phyloP scores from a whole-genome alignment of 2,797 vertebrate species.

The Yasuhikotakia modesta region DNA sequence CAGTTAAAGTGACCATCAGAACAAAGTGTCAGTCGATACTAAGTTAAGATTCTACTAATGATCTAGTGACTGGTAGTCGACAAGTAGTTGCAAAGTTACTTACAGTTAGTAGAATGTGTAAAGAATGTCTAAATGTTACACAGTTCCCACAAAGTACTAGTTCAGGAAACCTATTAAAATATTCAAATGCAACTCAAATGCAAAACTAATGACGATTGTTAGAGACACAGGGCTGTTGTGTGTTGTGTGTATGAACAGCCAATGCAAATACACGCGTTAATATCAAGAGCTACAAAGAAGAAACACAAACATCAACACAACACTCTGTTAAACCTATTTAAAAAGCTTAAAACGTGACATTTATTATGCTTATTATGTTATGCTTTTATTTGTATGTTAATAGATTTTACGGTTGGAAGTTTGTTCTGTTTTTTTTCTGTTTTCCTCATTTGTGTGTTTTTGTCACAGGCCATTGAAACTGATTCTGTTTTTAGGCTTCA shows the following conservation, averaged over 20 bases:
- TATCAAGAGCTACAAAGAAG: not conserved
- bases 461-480: conserved; percentile 47
- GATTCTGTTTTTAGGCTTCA: conserved; percentile 31
- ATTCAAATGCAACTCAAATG: not conserved
- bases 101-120: too few species aligned
- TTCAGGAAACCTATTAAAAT: not conserved
- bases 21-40: too few species aligned
- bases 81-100: too few species aligned
- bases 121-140: too few species aligned
- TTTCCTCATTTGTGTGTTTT: conserved; percentile 34
- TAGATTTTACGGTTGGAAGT: not conserved
- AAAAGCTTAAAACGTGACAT: too few species aligned
- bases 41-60: too few species aligned
- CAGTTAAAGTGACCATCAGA: too few species aligned
- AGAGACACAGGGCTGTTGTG: not conserved
- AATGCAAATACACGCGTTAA: not conserved
- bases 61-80: too few species aligned
- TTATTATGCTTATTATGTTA: not conserved
- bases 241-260: too few species aligned
- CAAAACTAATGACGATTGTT: not conserved
- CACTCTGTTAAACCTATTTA: too few species aligned
- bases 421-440: not conserved
- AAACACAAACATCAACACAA: too few species aligned
- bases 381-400: conserved; percentile 10
- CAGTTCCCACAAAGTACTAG: too few species aligned